Evolutionary conservation across 2,888 invertebrate species (phyloP).

Genomic region (Nomada ferruginata): DNA sequence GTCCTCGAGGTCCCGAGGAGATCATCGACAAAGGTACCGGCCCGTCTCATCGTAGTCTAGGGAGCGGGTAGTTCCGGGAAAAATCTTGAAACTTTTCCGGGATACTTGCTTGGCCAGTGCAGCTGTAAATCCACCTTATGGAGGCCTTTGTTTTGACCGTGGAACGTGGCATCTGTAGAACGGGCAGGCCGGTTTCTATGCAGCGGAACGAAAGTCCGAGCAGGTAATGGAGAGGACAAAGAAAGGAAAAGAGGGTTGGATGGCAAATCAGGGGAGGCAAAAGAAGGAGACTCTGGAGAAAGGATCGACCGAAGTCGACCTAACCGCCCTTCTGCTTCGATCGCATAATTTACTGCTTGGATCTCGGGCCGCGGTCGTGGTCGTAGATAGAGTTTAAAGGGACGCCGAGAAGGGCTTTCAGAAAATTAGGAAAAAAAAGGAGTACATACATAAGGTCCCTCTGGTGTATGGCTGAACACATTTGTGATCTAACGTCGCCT

Average conservation of each 20-base stretch:
- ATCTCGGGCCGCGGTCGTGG: constrained; percentile 7
- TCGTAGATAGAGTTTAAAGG: constrained; percentile 50
- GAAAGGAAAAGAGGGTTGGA: constrained; percentile 27
- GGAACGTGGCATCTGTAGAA: constrained; percentile 53
- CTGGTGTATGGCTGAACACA: too few relatives aligned
- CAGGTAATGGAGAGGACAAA: constrained; percentile 31
- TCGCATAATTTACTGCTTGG: constrained; percentile 61
- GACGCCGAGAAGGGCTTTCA: background rate
- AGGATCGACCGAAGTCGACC: constrained; percentile 28
- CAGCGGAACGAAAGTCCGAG: constrained; percentile 38
- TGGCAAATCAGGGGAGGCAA: constrained; percentile 3
- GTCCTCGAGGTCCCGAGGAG: background rate
- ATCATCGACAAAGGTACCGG: constrained; percentile 22
- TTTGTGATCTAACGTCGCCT: background rate
- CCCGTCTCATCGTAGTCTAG: constrained; percentile 50
- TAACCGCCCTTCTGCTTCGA: constrained; percentile 40
- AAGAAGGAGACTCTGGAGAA: constrained; percentile 10
- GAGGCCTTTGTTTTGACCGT: constrained; percentile 54
- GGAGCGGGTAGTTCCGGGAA: constrained; percentile 53
- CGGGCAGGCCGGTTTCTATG: constrained; percentile 34
- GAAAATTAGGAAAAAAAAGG: constrained; percentile 14
- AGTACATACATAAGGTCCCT: too few relatives aligned
- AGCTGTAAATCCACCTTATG: constrained; percentile 27
- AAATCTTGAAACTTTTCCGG: constrained; percentile 48
- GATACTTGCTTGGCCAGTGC: constrained; percentile 14